Evolutionary conservation across 2,113 vertebrate genomes (phyloP), one percentile per base, ranked within the genome.

Genomic region (Phylloscopus trochiloides): DNA sequence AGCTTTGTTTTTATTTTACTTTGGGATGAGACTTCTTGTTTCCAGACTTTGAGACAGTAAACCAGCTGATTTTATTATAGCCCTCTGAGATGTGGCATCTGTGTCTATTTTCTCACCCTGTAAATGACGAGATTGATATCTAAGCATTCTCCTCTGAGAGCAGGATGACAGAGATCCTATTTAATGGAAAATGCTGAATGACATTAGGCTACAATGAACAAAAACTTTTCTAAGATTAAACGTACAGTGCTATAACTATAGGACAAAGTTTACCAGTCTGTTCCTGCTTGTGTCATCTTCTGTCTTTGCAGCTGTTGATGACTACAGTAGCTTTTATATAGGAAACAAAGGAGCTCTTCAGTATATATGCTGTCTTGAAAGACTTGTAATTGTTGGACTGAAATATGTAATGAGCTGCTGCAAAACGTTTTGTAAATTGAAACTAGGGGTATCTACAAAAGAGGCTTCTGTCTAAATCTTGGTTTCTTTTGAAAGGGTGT

Each of bases 271-370:
- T 97, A 97, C 97, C 97, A 97, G 97, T 94, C 91, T 97, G 97
- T 98, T 97, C 98, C 97, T 97, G 93, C 96, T 97, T 93, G 98
- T 98, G 97, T 95, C 97, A 98, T 97, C 98, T 97, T 98, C 98
- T 97, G 96, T 96, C 88, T 97, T 79, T 98, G 97, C 98, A 99
- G 99, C 98, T 99, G 98, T 96, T 96, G 89, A 92, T 98, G 98
- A 98, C 97, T 97, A 97, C 95, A 98, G 97, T 96, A 98, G 97
- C 97, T 97, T 97, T 96, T 97, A 94, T 97, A 94, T 52, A 94
- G 82, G 93, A 95, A 97, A 98, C 98, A 98, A 98, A 98, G 97
- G 84, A 28, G 85, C 67, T 38, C 95, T 98, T 98, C 91, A 98
- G 93, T 86, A 42, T 97, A 85, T 93, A 94, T 63, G 93, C 80